Evolutionary conservation across 2,797 vertebrate genomes (phyloP).

Genomic region (Fundulus diaphanus): DNA sequence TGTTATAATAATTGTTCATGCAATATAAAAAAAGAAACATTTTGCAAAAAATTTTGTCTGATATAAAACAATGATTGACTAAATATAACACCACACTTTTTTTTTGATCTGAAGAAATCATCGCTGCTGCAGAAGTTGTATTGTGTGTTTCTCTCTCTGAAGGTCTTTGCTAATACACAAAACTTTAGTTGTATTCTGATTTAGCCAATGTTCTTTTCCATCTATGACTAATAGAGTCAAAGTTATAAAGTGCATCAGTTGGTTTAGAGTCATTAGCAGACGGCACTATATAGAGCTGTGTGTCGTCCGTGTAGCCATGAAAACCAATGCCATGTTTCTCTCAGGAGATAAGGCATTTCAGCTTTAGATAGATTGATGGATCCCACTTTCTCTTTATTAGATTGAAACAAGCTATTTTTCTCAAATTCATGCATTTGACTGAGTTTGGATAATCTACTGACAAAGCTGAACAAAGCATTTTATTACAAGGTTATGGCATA

Average conservation of each 20-base stretch:
- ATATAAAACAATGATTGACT: not conserved
- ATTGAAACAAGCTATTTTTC: not conserved
- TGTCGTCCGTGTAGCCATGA: not conserved
- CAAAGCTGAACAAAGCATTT: not conserved
- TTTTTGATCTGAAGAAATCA: not conserved
- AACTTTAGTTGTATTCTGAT: not conserved
- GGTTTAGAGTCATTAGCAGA: not conserved
- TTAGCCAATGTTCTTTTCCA: not conserved
- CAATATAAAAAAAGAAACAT: not conserved
- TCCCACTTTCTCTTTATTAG: too few species aligned
- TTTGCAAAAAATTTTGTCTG: too few species aligned
- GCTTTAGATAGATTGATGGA: not conserved
- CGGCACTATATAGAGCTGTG: not conserved
- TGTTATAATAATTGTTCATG: too few species aligned
- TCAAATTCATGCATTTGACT: not conserved
- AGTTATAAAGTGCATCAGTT: not conserved
- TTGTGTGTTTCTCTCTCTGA: not conserved
- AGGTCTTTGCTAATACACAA: not conserved
- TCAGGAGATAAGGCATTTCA: not conserved
- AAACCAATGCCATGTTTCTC: not conserved
- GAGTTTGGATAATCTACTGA: not conserved
- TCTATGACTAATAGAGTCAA: not conserved
- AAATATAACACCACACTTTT: not conserved
- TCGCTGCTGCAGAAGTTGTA: not conserved
- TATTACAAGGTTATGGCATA: not conserved